phyloP scores from a whole-genome alignment of 2,113 vertebrate species.

The Neofelis nebulosa region DNA sequence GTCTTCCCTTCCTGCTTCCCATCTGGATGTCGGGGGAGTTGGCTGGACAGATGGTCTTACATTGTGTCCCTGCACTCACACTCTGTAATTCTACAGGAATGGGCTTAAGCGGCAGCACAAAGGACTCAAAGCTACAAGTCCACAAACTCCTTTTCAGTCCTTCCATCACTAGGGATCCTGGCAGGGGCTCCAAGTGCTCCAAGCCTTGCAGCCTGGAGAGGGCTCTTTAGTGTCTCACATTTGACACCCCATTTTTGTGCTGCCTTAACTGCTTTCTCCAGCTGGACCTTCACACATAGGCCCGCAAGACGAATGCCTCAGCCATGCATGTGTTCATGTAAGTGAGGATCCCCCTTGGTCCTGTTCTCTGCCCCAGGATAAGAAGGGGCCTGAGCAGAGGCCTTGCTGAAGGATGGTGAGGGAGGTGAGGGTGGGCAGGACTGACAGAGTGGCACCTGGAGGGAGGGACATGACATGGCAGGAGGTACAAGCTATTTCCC shows the following conservation, averaged over 20 bases:
- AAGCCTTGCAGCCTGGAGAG: not conserved
- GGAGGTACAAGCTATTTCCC: not conserved
- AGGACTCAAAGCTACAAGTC: not conserved
- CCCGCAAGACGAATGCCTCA: fast-evolving
- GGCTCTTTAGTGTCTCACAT: too few relatives aligned
- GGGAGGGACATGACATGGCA: not conserved
- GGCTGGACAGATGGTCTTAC: not conserved
- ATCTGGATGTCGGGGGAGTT: not conserved
- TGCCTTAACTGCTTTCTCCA: not conserved
- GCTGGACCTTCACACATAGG: not conserved
- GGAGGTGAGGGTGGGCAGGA: not conserved
- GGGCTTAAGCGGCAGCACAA: not conserved
- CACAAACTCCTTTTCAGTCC: not conserved
- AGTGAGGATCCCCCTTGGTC: not conserved
- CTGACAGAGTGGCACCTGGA: not conserved
- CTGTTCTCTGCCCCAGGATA: not conserved
- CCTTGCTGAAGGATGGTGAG: not conserved
- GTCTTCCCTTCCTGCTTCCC: not conserved
- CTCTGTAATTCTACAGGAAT: not conserved
- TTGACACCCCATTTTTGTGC: not conserved
- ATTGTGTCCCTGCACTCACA: not conserved
- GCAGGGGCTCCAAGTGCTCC: too few relatives aligned
- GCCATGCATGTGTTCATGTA: fast-evolving
- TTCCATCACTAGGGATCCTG: not conserved
- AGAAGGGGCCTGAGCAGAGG: not conserved